phyloP scores from a whole-genome alignment of 2,888 invertebrate genomes.

The Rhynchonema sp. region DNA sequence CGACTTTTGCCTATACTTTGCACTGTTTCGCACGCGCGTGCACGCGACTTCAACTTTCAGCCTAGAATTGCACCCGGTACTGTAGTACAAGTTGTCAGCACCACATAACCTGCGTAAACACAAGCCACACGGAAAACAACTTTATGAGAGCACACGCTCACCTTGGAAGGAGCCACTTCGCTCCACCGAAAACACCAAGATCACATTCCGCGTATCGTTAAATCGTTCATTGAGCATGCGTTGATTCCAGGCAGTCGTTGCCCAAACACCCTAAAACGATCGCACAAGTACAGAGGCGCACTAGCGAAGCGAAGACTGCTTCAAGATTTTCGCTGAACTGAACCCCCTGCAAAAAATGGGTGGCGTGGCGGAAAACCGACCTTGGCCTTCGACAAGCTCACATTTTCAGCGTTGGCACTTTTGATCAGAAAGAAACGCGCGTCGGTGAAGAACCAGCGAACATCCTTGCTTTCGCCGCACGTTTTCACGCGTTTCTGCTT shows the following conservation, averaged over 20 bases:
- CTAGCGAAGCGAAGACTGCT: background rate
- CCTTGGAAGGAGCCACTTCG: conserved; percentile 68
- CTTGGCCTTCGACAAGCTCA: conserved; percentile 73
- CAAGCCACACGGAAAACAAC: too few species aligned
- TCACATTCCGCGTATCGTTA: conserved; percentile 59
- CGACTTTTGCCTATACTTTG: too few species aligned
- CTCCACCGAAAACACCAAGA: conserved; percentile 87
- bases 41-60: too few species aligned
- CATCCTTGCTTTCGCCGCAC: background rate
- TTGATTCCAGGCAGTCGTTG: conserved; percentile 88
- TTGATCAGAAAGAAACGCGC: conserved; percentile 87
- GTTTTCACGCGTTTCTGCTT: background rate
- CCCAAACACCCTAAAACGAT: conserved; percentile 59
- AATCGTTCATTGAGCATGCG: conserved; percentile 83
- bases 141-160: too few species aligned
- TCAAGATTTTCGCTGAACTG: background rate
- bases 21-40: too few species aligned
- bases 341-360: background rate
- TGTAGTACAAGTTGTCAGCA: too few species aligned
- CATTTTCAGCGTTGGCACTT: conserved; percentile 91
- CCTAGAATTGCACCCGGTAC: too few species aligned
- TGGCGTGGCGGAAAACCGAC: too few species aligned
- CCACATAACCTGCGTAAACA: too few species aligned
- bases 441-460: conserved; percentile 63
- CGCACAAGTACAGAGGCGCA: background rate